Evolutionary conservation across 2,888 invertebrate genomes (phyloP), one percentile per base, ranked within the genome.

Genomic region (Agapostemon virescens): DNA sequence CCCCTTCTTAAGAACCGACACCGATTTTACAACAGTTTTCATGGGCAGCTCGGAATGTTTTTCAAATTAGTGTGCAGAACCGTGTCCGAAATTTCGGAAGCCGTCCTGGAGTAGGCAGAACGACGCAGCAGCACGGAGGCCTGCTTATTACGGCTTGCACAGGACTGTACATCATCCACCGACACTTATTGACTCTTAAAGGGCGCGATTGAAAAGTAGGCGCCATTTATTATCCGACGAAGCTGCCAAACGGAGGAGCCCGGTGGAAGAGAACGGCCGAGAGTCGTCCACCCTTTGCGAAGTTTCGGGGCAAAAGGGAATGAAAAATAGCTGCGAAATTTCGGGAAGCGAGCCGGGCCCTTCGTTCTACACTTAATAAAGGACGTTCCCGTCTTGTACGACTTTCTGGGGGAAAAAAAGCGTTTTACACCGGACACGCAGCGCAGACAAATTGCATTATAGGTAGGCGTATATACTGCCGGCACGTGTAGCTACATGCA

Each of bases 131-230:
- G 42, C 55, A 55, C 76, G 72, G 69, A 75, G 68, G 49, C 68
- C 55, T 36, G 77, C 87, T 90, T 91, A 90, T 89, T 90, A 90
- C 88, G 77, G 75, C 79, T 68, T 82, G 72, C 84, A 74, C 45
- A 72, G 70, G 71, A 82, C 89, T 84, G 90, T 92, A 91, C 86
- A 91, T 92, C 92, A 92, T 92, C 88, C 90, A 87, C 87, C 90
- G 92, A 92, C 92, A 91, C 92, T 92, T 92, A 92, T 92, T 92
- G 92, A 92, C 92, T 92, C 89, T 89, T 88, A 87, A 90, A 86
- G 69, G 69, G 81, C 85, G 88, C 90, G 92, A 92, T 92, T 92
- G 92, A 91, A 92, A 92, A 92, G 91, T 90, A 92, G 91, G 88
- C 68, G 77, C 83, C 83, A 87, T 87, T 87, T 87, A 86, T 87